These are phyloP conservation scores for Seira sanloemensis DNA, from an alignment of 2,888 invertebrate species.

Conservation along the genomic window DNA sequence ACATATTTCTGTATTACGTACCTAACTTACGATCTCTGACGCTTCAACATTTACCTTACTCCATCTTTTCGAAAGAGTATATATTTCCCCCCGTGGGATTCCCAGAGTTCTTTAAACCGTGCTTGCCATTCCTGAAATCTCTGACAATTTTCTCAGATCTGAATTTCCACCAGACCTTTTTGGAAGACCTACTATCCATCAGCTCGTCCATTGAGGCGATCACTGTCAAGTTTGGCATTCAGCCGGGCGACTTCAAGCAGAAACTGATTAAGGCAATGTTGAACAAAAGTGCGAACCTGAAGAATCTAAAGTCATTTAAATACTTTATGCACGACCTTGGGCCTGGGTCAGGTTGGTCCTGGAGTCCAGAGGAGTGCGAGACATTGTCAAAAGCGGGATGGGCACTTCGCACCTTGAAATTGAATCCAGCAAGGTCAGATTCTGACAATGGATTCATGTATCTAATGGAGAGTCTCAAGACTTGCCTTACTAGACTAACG, in stretches of 20 bases:
- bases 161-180: conserved; percentile 52
- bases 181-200: conserved; percentile 53
- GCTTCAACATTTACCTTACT: conserved; percentile 56
- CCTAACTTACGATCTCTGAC: conserved; percentile 59
- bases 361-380: conserved; percentile 63
- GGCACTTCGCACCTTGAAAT: conserved; percentile 49
- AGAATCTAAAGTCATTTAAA: conserved; percentile 57
- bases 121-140: conserved; percentile 46
- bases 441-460: conserved; percentile 47
- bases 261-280: conserved; percentile 50
- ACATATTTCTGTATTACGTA: conserved; percentile 61
- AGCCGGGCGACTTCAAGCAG: conserved; percentile 62
- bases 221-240: conserved; percentile 63
- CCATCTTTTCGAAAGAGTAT: conserved; percentile 46
- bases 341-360: conserved; percentile 62
- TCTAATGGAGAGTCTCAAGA: conserved; percentile 41
- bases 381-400: conserved; percentile 51
- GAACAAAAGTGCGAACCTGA: conserved; percentile 39
- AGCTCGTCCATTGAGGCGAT: conserved; percentile 52
- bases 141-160: conserved; percentile 64
- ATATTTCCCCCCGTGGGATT: conserved; percentile 59
- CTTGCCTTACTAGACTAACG: conserved; percentile 42
- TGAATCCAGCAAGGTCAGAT: conserved; percentile 56
- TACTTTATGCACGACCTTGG: conserved; percentile 69
- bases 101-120: conserved; percentile 37